phyloP scores from a whole-genome alignment of 2,888 invertebrate genomes.

The Zaprionus lineosus region DNA sequence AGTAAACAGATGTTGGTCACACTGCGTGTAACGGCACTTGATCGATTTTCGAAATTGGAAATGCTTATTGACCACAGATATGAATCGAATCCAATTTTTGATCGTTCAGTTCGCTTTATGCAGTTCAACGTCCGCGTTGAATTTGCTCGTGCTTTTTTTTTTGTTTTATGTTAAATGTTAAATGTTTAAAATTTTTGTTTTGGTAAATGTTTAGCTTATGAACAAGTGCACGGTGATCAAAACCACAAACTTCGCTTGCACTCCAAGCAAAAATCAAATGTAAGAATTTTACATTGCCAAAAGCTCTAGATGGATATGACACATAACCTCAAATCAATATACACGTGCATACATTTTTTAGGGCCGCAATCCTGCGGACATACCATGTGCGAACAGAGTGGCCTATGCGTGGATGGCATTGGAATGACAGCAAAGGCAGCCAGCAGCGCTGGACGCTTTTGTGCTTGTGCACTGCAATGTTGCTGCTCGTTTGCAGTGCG shows the following conservation, averaged over 20 bases:
- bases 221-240: slow-evolving; percentile 18
- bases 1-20: too few species aligned
- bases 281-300: too few species aligned
- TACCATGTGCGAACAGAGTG: slow-evolving; percentile 49
- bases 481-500: slow-evolving; percentile 63
- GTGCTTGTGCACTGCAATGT: slow-evolving; percentile 46
- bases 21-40: slow-evolving; percentile 33
- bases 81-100: slow-evolving; percentile 6
- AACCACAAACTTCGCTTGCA: slow-evolving; percentile 14
- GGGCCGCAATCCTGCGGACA: slow-evolving; percentile 27
- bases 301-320: not conserved
- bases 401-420: slow-evolving; percentile 21
- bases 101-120: slow-evolving; percentile 60
- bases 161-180: slow-evolving; percentile 17
- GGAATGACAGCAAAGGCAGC: slow-evolving; percentile 8
- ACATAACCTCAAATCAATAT: slow-evolving; percentile 53
- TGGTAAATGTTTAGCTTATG: slow-evolving; percentile 26
- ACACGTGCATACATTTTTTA: slow-evolving; percentile 41
- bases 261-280: slow-evolving; percentile 38
- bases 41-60: slow-evolving; percentile 24
- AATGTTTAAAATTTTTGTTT: slow-evolving; percentile 13
- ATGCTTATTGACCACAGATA: not conserved
- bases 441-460: slow-evolving; percentile 23
- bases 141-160: slow-evolving; percentile 13
- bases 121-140: slow-evolving; percentile 29